Percentiles rank a stretch among this genome's conserved stretches.
Conservation (phyloP, 1,140 invertebrate species). For the Danaus melanippus region DNA sequence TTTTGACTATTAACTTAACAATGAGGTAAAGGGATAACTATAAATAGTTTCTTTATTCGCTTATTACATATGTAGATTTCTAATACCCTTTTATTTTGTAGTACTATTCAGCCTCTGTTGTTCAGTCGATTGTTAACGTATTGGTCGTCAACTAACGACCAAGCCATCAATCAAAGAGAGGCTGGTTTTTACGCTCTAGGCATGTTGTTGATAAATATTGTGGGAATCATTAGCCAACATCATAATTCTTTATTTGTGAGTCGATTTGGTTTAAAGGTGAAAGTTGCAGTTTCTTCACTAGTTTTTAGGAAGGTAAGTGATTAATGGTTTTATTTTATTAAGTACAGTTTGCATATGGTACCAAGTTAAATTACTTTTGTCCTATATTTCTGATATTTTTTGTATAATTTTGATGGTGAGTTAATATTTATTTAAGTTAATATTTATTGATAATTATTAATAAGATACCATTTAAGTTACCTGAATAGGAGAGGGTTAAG, state of each 20-base stretch:
- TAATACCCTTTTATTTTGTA: constrained; percentile 23
- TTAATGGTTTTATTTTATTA: too few species aligned
- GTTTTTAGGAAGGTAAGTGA: constrained; percentile 72
- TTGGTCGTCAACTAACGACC: constrained; percentile 53
- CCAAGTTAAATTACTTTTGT: too few species aligned
- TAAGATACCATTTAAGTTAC: too few species aligned
- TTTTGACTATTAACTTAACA: constrained; percentile 31
- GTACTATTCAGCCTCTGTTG: constrained; percentile 67
- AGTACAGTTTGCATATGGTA: too few species aligned
- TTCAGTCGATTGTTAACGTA: constrained; percentile 73
- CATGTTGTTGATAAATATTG: constrained; percentile 49
- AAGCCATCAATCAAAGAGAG: constrained; percentile 28
- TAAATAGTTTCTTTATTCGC: too few species aligned
- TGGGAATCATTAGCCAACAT: constrained; percentile 45
- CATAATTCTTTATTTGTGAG: constrained; percentile 48
- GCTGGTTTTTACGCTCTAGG: constrained; percentile 51
- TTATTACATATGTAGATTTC: too few species aligned
- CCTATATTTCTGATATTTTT: too few species aligned
- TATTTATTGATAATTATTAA: too few species aligned
- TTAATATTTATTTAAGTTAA: too few species aligned
- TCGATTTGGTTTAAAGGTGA: constrained; percentile 61
- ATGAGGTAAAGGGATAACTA: constrained; percentile 27
- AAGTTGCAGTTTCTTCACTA: constrained; percentile 72
- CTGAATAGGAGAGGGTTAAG: too few species aligned
- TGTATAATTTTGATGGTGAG: too few species aligned